A percentile compares a stretch with the other conserved stretches of the same genome.
Conservation (phyloP, 2,797 vertebrate species). For the Acridotheres tristis region DNA sequence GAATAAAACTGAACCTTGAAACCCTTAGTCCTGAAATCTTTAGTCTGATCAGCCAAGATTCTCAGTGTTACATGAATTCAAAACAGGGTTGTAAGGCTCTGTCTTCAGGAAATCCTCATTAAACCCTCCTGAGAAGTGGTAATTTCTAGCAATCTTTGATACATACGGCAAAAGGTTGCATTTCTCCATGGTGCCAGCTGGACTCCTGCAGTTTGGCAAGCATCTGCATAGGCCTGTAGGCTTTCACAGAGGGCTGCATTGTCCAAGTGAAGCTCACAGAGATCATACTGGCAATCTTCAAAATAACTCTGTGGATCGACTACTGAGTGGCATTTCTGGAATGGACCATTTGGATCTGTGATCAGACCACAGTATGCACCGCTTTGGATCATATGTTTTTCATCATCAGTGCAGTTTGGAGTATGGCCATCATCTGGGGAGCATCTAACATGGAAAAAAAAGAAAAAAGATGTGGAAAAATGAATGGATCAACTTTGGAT, state of each 20-base stretch:
- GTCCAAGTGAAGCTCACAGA: conserved; percentile 61
- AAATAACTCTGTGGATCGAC: conserved; percentile 42
- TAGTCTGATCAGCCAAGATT: neutral
- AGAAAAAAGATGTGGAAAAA: neutral
- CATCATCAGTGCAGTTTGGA: conserved; percentile 54
- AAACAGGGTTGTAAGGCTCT: neutral
- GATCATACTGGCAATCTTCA: conserved; percentile 63
- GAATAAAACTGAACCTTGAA: neutral
- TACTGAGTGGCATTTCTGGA: conserved; percentile 54
- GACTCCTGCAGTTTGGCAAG: conserved; percentile 56
- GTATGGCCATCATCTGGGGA: conserved; percentile 28
- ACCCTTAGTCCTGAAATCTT: neutral
- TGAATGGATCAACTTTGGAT: accelerated
- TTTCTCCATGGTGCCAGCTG: conserved; percentile 65
- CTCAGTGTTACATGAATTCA: neutral
- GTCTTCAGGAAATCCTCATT: neutral
- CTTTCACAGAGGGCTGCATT: conserved; percentile 53
- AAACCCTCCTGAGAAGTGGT: neutral
- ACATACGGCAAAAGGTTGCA: conserved; percentile 69
- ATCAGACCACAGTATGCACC: conserved; percentile 65
- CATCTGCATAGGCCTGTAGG: conserved; percentile 59
- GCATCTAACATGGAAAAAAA: conserved; percentile 10
- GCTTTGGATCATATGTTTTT: conserved; percentile 54
- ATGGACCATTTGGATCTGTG: conserved; percentile 57
- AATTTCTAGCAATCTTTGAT: neutral